Percentiles rank a stretch among this genome's conserved stretches.
phyloP scores from a whole-genome alignment of 2,113 vertebrate genomes.

The Ictidomys tridecemlineatus region DNA sequence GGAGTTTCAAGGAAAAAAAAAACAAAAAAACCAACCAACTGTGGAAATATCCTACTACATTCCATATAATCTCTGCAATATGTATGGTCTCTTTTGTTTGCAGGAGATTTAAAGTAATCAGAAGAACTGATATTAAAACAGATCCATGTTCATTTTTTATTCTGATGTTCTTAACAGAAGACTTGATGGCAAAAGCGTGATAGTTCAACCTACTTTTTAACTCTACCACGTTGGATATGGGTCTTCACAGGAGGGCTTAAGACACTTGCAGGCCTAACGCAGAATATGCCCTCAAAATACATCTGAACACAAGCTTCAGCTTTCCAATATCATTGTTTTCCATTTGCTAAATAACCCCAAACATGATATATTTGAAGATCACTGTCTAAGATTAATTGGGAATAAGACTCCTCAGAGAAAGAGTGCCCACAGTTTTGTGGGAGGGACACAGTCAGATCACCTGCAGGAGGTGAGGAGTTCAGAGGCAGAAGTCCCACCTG shows the following conservation, averaged over 20 bases:
- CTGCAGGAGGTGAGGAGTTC: background rate
- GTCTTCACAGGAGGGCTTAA: background rate
- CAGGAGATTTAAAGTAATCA: slow-evolving; percentile 1
- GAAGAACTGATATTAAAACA: background rate
- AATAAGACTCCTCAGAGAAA: background rate
- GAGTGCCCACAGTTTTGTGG: background rate
- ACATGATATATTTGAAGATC: background rate
- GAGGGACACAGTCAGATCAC: background rate
- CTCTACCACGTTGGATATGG: background rate
- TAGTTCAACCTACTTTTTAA: background rate
- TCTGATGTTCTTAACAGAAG: slow-evolving; percentile 25
- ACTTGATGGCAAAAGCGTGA: background rate
- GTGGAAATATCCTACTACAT: background rate
- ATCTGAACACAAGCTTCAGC: background rate
- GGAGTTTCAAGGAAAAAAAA: slow-evolving; percentile 53
- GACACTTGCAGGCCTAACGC: background rate
- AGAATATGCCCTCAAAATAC: background rate
- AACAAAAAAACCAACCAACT: background rate
- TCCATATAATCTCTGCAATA: background rate
- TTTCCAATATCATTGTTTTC: background rate
- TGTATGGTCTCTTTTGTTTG: background rate
- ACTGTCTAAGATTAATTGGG: background rate
- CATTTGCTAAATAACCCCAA: background rate
- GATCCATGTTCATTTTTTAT: slow-evolving; percentile 31
- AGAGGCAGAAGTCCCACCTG: background rate